Evolutionary conservation across 2,888 invertebrate species (phyloP).

Genomic region (Aporophyla lueneburgensis): DNA sequence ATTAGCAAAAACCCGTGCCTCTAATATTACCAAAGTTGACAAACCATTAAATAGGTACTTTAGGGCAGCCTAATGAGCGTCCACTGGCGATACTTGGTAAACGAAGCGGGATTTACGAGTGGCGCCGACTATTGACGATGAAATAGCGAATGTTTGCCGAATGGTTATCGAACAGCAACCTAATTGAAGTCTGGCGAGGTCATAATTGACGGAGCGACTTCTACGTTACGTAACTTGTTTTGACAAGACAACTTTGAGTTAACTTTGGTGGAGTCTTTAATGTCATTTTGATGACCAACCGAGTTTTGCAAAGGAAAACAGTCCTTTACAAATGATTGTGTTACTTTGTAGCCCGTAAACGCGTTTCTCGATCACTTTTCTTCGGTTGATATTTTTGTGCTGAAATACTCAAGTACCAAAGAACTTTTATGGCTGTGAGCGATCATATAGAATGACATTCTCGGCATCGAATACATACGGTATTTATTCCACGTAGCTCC

Average conservation of each 20-base stretch:
- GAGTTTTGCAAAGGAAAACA: constrained; percentile 24
- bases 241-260: constrained; percentile 51
- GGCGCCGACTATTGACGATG: constrained; percentile 42
- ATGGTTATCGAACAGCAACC: constrained; percentile 46
- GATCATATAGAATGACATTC: constrained; percentile 25
- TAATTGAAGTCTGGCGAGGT: constrained; percentile 59
- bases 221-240: constrained; percentile 55
- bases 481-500: constrained; percentile 21
- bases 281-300: constrained; percentile 40
- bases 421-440: not conserved
- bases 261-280: constrained; percentile 48
- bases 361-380: constrained; percentile 7
- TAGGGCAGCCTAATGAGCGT: constrained; percentile 59
- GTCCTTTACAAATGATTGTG: constrained; percentile 15
- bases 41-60: constrained; percentile 56
- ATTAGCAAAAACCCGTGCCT: constrained; percentile 48
- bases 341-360: constrained; percentile 3
- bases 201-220: constrained; percentile 59
- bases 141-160: constrained; percentile 56
- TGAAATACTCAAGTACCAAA: constrained; percentile 18
- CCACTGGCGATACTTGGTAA: constrained; percentile 51
- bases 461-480: constrained; percentile 13
- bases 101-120: constrained; percentile 63
- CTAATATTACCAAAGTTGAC: constrained; percentile 51
- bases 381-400: not conserved